Conservation (phyloP, 2,797 vertebrate species). For the Paguma larvata region DNA sequence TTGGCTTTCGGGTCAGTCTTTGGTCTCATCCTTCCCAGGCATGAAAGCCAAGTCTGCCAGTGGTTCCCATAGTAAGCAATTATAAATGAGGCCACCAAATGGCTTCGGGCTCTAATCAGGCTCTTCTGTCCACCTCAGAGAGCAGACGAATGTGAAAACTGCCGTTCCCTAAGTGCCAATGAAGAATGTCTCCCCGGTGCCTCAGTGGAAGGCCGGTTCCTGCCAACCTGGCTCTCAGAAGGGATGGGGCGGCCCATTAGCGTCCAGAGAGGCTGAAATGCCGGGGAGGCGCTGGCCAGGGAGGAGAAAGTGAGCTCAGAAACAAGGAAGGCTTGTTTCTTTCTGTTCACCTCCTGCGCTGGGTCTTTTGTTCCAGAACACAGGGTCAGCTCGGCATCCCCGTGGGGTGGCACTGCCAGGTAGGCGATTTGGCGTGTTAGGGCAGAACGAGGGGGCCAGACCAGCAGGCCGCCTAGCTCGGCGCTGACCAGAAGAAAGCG, state of each 20-base stretch:
- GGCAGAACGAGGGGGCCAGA: not conserved
- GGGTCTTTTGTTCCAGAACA: slow-evolving; percentile 15
- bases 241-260: slow-evolving; percentile 80
- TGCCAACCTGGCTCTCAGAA: slow-evolving; percentile 82
- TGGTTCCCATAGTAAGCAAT: slow-evolving; percentile 88
- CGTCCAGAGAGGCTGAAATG: slow-evolving; percentile 81
- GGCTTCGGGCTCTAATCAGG: slow-evolving; percentile 83
- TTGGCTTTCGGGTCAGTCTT: slow-evolving; percentile 83
- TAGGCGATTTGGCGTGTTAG: not conserved
- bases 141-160: slow-evolving; percentile 84
- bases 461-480: not conserved
- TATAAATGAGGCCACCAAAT: slow-evolving; percentile 85
- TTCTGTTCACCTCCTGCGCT: not conserved
- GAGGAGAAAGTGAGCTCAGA: slow-evolving; percentile 55
- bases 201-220: slow-evolving; percentile 78
- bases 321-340: slow-evolving; percentile 64
- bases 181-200: slow-evolving; percentile 83
- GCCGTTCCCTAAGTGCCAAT: slow-evolving; percentile 84
- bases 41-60: slow-evolving; percentile 74
- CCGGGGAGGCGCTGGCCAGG: slow-evolving; percentile 40
- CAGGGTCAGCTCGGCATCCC: not conserved
- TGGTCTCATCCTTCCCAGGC: slow-evolving; percentile 86
- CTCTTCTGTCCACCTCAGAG: slow-evolving; percentile 81
- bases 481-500: not conserved
- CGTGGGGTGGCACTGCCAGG: not conserved